A percentile compares a stretch with the other conserved stretches of the same genome.
Evolutionary conservation across 2,888 invertebrate species (phyloP).

Genomic region (Campoplex nolae): DNA sequence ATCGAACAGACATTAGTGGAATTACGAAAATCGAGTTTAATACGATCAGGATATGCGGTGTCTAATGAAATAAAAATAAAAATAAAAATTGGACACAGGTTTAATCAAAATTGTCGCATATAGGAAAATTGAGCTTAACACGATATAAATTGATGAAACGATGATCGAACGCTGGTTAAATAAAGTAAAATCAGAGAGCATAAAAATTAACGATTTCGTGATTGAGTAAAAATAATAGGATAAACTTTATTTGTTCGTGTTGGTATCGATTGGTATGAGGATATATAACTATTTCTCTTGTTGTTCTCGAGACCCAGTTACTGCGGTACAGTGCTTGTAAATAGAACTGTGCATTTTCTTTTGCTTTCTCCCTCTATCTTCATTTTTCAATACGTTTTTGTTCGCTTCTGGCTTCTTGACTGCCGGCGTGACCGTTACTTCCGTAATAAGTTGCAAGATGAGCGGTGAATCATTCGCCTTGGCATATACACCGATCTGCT

Average conservation of each 20-base stretch:
- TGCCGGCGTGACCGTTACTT: conserved; percentile 64
- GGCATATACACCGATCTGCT: conserved; percentile 19
- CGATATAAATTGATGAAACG: not conserved
- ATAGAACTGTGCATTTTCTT: conserved; percentile 45
- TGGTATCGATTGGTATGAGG: conserved; percentile 40
- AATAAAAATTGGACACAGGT: not conserved
- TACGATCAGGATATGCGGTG: no score
- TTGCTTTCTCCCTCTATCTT: conserved; percentile 28
- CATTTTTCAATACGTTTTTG: conserved; percentile 43
- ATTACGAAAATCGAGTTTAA: no score
- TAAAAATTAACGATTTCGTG: not conserved
- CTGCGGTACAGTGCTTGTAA: conserved; percentile 60
- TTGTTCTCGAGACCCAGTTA: conserved; percentile 59
- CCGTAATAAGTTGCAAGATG: conserved; percentile 63
- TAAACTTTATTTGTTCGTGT: conserved; percentile 23
- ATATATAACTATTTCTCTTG: conserved; percentile 2
- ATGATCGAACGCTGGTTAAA: not conserved
- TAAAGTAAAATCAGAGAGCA: not conserved
- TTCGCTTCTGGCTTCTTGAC: conserved; percentile 26
- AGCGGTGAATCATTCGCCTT: conserved; percentile 42
- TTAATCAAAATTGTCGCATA: not conserved
- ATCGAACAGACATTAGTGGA: no score
- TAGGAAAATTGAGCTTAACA: not conserved
- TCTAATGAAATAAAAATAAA: not conserved
- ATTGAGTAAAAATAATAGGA: conserved; percentile 10